Evolutionary conservation across 2,888 invertebrate species (phyloP).

Genomic region (Cryptophagus acutangulus): DNA sequence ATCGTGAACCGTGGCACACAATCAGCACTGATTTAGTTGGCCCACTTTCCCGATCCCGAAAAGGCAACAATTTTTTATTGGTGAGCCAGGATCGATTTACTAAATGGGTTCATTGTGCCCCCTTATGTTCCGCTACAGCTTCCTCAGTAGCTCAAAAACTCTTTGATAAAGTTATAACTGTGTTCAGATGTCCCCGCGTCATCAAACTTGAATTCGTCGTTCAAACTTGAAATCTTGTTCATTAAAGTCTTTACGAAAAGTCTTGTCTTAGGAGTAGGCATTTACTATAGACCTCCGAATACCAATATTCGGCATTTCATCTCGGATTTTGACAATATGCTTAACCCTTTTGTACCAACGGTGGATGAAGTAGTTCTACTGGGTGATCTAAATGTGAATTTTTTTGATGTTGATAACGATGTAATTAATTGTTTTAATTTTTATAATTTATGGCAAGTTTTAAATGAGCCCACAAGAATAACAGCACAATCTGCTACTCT

Average conservation of each 20-base stretch:
- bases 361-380: not conserved
- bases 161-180: too few species aligned
- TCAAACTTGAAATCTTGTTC: not conserved
- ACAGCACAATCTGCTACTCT: not conserved
- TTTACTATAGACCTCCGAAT: not conserved
- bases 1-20: too few species aligned
- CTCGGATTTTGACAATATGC: not conserved
- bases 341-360: not conserved
- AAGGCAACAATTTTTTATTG: not conserved
- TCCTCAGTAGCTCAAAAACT: too few species aligned
- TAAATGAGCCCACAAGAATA: conserved; percentile 5
- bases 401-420: not conserved
- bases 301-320: not conserved
- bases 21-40: not conserved
- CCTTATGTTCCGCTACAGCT: too few species aligned
- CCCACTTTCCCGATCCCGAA: not conserved
- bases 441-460: conserved; percentile 3
- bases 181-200: too few species aligned
- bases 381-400: conserved; percentile 3
- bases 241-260: not conserved
- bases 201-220: too few species aligned
- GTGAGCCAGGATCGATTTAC: not conserved
- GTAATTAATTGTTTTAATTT: not conserved
- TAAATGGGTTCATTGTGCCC: too few species aligned
- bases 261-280: not conserved